Evolutionary conservation across 64 coral and sea anemone species (phyloP), one percentile per base, ranked within the genome.

Genomic region (Stichodactyla mertensii): DNA sequence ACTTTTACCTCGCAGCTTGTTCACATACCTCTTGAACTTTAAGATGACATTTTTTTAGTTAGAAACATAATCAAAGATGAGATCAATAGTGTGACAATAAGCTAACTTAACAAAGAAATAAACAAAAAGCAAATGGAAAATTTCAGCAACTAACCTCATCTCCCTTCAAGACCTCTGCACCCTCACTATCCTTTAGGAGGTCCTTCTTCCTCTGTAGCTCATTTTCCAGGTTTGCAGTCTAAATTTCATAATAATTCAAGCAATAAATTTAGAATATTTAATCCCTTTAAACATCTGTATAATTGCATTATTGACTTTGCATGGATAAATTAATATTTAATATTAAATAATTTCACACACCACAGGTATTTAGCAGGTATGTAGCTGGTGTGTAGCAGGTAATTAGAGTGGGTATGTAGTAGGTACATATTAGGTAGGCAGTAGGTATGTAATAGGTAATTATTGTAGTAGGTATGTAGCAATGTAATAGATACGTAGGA

Each of bases 11-110:
- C 96, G 82, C 3, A 98, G 88, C 74, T 98, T 98, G 86, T 98
- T 98, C 23, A 98, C 96, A 88, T 98, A 98, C 57, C 96, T 89
- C 87, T 98, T 98, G 77, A 98, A 98, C 90, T 92, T 20, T 10
- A 83, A 83, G 16, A 27, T 31, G 5, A 74, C 19, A 69, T 5
- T 1, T 6, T 67, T 22, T 69, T 69, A 69, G 19, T 20, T 8
- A 20, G 9, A 20, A 74, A 24, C 12, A 74, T 0, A 57, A 57
- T 13, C 13, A 74, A 31, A 74, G 27, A 26, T 11, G 4, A 74
- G 1, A 7, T 23, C 7, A 74, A 74, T 10, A 36, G 27, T 27
- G 19, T 69, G 24, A 31, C 6, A 27, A 28, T 58, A 84, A 6
- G 16, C 10, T 6, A 15, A 12, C 16, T 1, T 10, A 85, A 45